These are phyloP conservation scores for Lepidurus packardi DNA, from an alignment of 1,140 invertebrate genomes.

Conservation along the genomic window DNA sequence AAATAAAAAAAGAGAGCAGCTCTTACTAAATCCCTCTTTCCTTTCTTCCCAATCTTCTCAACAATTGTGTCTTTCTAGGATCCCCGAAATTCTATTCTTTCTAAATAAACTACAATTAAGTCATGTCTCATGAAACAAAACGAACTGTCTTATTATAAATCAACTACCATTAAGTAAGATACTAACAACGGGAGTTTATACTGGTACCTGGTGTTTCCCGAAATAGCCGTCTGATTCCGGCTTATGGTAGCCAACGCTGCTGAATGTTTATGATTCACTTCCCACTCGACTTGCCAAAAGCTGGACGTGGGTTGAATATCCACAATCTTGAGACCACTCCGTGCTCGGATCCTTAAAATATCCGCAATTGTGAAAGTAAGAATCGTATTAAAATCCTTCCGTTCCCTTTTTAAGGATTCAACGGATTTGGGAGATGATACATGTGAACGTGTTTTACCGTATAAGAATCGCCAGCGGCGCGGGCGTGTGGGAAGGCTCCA, in stretches of 20 bases:
- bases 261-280: constrained; percentile 22
- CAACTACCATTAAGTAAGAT: background rate
- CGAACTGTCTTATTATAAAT: no score
- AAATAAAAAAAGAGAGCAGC: constrained; percentile 29
- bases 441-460: background rate
- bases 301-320: constrained; percentile 17
- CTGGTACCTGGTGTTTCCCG: background rate
- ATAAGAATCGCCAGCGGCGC: background rate
- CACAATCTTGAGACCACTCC: constrained; percentile 3
- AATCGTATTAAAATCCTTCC: no score
- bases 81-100: background rate
- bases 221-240: constrained; percentile 4
- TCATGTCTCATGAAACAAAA: background rate
- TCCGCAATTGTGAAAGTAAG: no score
- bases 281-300: constrained; percentile 9
- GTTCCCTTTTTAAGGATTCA: no score
- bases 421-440: no score
- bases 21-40: background rate
- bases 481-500: constrained; percentile 24
- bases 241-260: constrained; percentile 2
- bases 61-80: background rate
- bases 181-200: background rate
- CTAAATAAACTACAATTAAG: background rate
- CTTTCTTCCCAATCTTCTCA: no score
- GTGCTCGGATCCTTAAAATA: background rate